Base-by-base conservation (phyloP, 2,797 vertebrate species). In the Acipenser transmontanus region DNA sequence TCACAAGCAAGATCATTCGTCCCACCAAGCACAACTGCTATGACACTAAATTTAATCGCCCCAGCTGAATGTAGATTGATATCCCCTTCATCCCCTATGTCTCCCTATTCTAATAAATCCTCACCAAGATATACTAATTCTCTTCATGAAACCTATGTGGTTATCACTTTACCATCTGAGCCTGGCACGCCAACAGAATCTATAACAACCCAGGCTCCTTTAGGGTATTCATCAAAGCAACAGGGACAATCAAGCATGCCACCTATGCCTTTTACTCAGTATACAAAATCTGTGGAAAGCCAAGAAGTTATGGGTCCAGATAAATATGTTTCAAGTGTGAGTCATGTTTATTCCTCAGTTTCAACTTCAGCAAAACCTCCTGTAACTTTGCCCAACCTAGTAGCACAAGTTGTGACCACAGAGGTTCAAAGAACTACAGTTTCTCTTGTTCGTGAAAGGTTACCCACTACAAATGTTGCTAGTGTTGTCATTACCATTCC, bases 121-220 rank as follows among this genome's bases (percentile, higher is more conserved):
- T 92, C 90, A 59, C 90, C 90, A 13, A 94, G 94, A 76, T 73
- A 93, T 81, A 82, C 88, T 9, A 96, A 93, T 85, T 91, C 91
- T 71, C 89, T 94, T 72, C 82, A 78, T 72, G 94, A 98, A 81
- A 98, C 96, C 0, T 99, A 97, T 62, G 97, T 97, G 60, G 96
- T 99, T 49, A 99, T 99, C 82, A 99, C 97, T 1, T 86, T 99
- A 78, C 97, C 97, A 64, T 98, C 96, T 76, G 95, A 98, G 76
- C 94, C 95, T 73, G 92, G 95, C 60, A 98, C 96, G 77, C 95
- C 97, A 67, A 94, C 93, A 64, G 95, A 98, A 64, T 79, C 80
- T 76, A 70, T 95, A 73, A 84, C 80, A 77, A 91, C 89, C 74
- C 92, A 93, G 78, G 91, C 92, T 76, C 85, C 92, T 56, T 85